Evolutionary conservation across 1,140 invertebrate genomes (phyloP).

Genomic region (Philaenus spumarius): DNA sequence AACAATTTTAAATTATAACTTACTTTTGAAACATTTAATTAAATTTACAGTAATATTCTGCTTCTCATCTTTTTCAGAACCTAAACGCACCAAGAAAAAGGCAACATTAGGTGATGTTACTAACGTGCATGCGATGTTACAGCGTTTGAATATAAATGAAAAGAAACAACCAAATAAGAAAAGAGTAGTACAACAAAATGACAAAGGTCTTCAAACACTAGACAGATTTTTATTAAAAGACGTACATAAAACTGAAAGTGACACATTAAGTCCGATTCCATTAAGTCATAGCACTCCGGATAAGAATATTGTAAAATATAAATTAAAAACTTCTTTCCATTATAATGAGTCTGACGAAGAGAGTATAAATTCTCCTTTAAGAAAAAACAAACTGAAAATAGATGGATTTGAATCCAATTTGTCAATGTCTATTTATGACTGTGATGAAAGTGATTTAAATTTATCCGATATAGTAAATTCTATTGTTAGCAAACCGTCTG

Average conservation of each 20-base stretch:
- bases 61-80: not conserved
- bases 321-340: constrained; percentile 18
- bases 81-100: not conserved
- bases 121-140: constrained; percentile 1
- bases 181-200: constrained; percentile 5
- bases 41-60: no score
- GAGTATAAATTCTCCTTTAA: not conserved
- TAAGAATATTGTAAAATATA: constrained; percentile 10
- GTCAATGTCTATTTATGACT: not conserved
- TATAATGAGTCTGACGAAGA: constrained; percentile 24
- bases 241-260: not conserved
- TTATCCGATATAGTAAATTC: constrained; percentile 23
- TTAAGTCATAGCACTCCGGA: constrained; percentile 1
- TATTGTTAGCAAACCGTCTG: constrained; percentile 11
- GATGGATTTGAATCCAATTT: not conserved
- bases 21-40: no score
- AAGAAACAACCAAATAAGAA: constrained; percentile 19
- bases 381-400: not conserved
- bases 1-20: no score
- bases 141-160: not conserved
- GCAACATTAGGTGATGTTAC: not conserved
- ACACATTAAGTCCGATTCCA: not conserved
- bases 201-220: constrained; percentile 16
- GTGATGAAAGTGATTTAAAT: constrained; percentile 3
- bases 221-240: constrained; percentile 15